phyloP scores from a whole-genome alignment of 2,113 vertebrate genomes.

The Daboia siamensis region DNA sequence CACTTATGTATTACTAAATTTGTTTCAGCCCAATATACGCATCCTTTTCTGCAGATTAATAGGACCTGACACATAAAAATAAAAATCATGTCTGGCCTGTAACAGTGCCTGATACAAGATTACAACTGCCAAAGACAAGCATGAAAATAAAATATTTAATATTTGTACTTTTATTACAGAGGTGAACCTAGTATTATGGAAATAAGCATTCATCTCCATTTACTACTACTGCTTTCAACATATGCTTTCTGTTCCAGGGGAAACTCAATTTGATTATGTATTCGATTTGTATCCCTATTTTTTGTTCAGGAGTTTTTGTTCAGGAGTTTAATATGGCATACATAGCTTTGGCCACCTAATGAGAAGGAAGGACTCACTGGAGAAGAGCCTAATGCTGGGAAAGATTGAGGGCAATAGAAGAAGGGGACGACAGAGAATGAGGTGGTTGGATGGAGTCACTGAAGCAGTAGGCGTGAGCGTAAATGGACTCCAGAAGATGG shows the following conservation, averaged over 20 bases:
- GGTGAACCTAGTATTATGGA: background rate
- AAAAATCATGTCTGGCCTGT: background rate
- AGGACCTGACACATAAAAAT: background rate
- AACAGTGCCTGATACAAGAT: background rate
- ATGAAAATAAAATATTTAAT: background rate
- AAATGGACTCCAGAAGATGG: too few relatives aligned
- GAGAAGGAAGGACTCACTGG: too few relatives aligned
- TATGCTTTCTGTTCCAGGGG: background rate
- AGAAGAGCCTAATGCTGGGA: too few relatives aligned
- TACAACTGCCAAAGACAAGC: background rate
- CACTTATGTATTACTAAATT: background rate
- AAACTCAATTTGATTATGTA: background rate
- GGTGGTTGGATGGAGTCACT: too few relatives aligned
- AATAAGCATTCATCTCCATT: background rate
- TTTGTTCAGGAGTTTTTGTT: background rate
- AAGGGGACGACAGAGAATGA: too few relatives aligned
- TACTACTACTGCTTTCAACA: background rate
- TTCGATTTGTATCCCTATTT: background rate
- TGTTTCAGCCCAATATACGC: background rate
- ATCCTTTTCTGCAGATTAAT: background rate
- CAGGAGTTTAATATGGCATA: background rate
- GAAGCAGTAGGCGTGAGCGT: too few relatives aligned
- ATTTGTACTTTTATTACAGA: background rate
- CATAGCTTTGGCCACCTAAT: too few relatives aligned
- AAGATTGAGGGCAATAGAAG: too few relatives aligned